These are phyloP conservation scores for Nebria salina DNA, from an alignment of 2,888 invertebrate genomes.

Conservation along the genomic window DNA sequence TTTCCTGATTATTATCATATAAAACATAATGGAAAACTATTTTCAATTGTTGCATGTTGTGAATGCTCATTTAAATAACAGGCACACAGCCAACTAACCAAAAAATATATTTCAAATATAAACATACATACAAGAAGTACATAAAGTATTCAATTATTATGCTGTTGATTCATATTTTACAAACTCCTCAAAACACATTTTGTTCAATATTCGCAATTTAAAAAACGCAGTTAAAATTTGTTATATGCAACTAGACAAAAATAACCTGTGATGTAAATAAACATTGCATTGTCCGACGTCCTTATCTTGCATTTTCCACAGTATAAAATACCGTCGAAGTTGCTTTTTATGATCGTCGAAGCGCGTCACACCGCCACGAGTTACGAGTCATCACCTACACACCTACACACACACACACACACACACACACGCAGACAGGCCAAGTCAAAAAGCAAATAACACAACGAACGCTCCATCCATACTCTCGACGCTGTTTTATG, in stretches of 20 bases:
- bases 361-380: conserved; percentile 8
- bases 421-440: neutral
- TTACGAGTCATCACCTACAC: conserved; percentile 9
- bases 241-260: neutral
- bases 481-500: conserved; percentile 8
- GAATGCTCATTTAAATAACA: conserved; percentile 30
- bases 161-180: too few relatives aligned
- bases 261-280: neutral
- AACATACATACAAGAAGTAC: neutral
- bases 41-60: conserved; percentile 41
- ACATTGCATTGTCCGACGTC: neutral
- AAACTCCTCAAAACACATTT: neutral
- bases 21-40: conserved; percentile 36
- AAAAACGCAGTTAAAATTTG: neutral
- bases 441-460: neutral
- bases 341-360: conserved; percentile 4
- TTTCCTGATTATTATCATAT: conserved; percentile 26
- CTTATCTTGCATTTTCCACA: neutral
- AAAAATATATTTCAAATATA: neutral
- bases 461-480: neutral
- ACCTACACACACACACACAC: neutral
- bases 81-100: conserved; percentile 15
- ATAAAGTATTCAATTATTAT: neutral
- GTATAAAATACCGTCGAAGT: conserved; percentile 8
- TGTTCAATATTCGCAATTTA: neutral